Evolutionary conservation across 1,140 invertebrate genomes (phyloP).

Genomic region (Drosophila micromelanica): DNA sequence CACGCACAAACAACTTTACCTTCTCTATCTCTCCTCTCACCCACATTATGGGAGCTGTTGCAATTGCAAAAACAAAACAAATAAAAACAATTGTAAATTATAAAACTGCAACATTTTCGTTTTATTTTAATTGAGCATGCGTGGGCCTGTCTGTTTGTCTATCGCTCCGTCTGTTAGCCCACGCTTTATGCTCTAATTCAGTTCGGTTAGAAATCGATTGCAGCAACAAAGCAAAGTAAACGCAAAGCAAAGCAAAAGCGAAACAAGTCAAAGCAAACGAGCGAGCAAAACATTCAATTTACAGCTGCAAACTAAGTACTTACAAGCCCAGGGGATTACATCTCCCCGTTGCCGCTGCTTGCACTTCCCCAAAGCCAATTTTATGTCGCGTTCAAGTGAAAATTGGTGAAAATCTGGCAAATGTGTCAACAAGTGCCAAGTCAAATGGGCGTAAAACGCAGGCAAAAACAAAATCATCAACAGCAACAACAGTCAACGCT

Average conservation of each 20-base stretch:
- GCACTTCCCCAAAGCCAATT: slow-evolving; percentile 23
- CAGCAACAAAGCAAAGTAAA: slow-evolving; percentile 43
- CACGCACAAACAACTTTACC: slow-evolving; percentile 16
- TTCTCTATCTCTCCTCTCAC: slow-evolving; percentile 1
- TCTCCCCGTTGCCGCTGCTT: background rate
- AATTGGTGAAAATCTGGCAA: slow-evolving; percentile 76
- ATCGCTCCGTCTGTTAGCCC: slow-evolving; percentile 56
- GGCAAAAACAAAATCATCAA: slow-evolving; percentile 29
- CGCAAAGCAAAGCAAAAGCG: slow-evolving; percentile 36
- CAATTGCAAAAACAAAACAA: slow-evolving; percentile 22
- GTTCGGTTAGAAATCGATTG: slow-evolving; percentile 79
- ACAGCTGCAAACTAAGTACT: slow-evolving; percentile 45
- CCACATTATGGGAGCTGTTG: background rate
- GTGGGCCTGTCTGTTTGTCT: slow-evolving; percentile 41
- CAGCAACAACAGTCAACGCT: slow-evolving; percentile 43
- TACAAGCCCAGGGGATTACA: slow-evolving; percentile 13
- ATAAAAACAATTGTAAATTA: slow-evolving; percentile 51
- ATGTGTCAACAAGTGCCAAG: slow-evolving; percentile 74
- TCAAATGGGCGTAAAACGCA: slow-evolving; percentile 35
- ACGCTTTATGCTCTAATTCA: slow-evolving; percentile 81
- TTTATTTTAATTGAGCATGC: slow-evolving; percentile 71
- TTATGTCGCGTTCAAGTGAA: slow-evolving; percentile 59
- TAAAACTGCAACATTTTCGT: slow-evolving; percentile 55
- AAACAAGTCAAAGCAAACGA: slow-evolving; percentile 33
- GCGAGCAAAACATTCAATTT: slow-evolving; percentile 44